Conservation (phyloP, 2,797 vertebrate genomes). For the Aplochiton taeniatus region DNA sequence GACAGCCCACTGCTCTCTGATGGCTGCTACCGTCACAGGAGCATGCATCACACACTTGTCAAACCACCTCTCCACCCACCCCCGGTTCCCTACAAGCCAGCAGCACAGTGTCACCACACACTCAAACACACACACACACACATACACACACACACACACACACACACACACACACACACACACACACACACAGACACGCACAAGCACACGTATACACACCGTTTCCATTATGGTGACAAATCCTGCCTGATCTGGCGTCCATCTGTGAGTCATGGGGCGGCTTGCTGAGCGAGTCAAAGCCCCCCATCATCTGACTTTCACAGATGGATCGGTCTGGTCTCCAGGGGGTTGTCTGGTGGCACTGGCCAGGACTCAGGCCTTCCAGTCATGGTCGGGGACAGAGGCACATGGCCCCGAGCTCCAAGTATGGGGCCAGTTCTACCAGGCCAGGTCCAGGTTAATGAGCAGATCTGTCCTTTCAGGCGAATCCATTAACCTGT, state of each 20-base stretch:
- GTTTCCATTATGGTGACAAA: conserved; percentile 71
- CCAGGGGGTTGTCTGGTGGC: conserved; percentile 51
- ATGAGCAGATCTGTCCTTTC: conserved; percentile 53
- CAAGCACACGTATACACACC: conserved; percentile 45
- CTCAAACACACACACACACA: conserved; percentile 44
- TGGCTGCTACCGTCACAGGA: conserved; percentile 67
- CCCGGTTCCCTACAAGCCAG: conserved; percentile 62
- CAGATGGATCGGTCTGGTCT: conserved; percentile 61
- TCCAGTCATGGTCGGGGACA: conserved; percentile 15
- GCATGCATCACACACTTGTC: conserved; percentile 73
- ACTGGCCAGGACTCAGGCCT: conserved; percentile 27
- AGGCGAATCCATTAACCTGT: conserved; percentile 64
- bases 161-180: conserved; percentile 23
- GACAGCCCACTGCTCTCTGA: conserved; percentile 61
- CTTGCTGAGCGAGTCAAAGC: conserved; percentile 63
- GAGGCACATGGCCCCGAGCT: conserved; percentile 7
- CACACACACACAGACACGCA: conserved; percentile 32
- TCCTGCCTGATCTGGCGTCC: conserved; percentile 65
- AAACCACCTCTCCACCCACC: conserved; percentile 63
- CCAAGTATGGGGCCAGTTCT: conserved; percentile 27
- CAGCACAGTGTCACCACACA: conserved; percentile 60
- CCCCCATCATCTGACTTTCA: conserved; percentile 68
- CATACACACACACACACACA: too few relatives aligned
- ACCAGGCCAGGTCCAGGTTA: conserved; percentile 53
- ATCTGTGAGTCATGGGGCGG: conserved; percentile 69